Percentiles rank a stretch among this genome's conserved stretches.
phyloP scores from a whole-genome alignment of 1,140 invertebrate species.

The Radopholus similis region DNA sequence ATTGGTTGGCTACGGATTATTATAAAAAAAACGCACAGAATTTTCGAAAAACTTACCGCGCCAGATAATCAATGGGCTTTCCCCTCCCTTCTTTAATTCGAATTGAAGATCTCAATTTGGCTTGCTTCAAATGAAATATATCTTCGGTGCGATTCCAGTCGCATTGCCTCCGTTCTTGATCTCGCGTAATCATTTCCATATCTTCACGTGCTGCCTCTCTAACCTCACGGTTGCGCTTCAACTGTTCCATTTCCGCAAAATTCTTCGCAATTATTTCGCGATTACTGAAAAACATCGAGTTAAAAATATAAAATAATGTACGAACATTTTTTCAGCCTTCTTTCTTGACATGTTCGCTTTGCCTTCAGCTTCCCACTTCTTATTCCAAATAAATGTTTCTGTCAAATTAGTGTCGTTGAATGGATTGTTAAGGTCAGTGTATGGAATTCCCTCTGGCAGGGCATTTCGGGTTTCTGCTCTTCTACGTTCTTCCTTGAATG shows the following conservation, averaged over 20 bases:
- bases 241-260: constrained; percentile 65
- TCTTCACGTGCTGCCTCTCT: constrained; percentile 85
- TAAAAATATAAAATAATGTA: constrained; percentile 67
- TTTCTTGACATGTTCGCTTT: constrained; percentile 74
- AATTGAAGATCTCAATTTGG: constrained; percentile 74
- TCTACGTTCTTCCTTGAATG: constrained; percentile 36
- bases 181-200: constrained; percentile 76
- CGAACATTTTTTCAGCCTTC: constrained; percentile 78
- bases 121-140: constrained; percentile 61
- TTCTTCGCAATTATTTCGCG: constrained; percentile 45
- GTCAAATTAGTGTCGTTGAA: constrained; percentile 91
- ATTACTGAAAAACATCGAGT: constrained; percentile 32
- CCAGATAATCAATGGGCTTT: constrained; percentile 82
- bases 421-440: constrained; percentile 95
- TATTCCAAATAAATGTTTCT: constrained; percentile 90
- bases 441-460: constrained; percentile 62
- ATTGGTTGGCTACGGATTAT: too few species aligned
- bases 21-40: too few species aligned
- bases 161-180: constrained; percentile 86
- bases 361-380: constrained; percentile 92
- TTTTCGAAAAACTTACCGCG: constrained; percentile 22
- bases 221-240: constrained; percentile 81
- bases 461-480: constrained; percentile 10
- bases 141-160: constrained; percentile 90
- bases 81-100: constrained; percentile 87